phyloP scores from a whole-genome alignment of 2,113 vertebrate species.

The Varanus komodoensis region DNA sequence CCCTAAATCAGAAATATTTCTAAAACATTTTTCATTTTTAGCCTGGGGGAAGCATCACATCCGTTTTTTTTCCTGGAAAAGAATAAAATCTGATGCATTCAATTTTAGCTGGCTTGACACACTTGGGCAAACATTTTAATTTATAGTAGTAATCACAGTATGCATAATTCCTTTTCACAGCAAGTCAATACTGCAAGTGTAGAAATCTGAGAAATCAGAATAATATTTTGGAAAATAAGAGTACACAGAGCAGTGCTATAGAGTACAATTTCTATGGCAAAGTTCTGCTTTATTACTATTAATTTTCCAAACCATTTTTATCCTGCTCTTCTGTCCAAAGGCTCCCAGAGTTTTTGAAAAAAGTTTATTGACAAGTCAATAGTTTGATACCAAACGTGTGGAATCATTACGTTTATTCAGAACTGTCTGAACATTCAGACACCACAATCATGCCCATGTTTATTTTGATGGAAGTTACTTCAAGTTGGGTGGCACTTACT shows the following conservation, averaged over 20 bases:
- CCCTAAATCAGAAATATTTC: neutral
- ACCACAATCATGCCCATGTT: neutral
- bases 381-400: neutral
- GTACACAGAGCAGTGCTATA: rapidly evolving
- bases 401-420: neutral
- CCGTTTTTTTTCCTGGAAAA: neutral
- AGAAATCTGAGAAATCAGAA: neutral
- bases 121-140: neutral
- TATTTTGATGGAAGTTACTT: neutral
- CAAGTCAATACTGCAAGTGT: neutral
- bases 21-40: neutral
- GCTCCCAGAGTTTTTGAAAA: too few relatives aligned
- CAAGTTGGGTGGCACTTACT: neutral
- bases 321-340: too few relatives aligned
- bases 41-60: neutral
- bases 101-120: neutral
- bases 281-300: too few relatives aligned
- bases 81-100: rapidly evolving
- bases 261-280: neutral
- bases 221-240: neutral
- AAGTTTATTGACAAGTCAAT: too few relatives aligned
- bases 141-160: neutral
- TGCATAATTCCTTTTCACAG: rapidly evolving
- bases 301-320: too few relatives aligned
- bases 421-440: neutral